phyloP scores from a whole-genome alignment of 2,113 vertebrate genomes.

The Phrynosoma blainvillii region DNA sequence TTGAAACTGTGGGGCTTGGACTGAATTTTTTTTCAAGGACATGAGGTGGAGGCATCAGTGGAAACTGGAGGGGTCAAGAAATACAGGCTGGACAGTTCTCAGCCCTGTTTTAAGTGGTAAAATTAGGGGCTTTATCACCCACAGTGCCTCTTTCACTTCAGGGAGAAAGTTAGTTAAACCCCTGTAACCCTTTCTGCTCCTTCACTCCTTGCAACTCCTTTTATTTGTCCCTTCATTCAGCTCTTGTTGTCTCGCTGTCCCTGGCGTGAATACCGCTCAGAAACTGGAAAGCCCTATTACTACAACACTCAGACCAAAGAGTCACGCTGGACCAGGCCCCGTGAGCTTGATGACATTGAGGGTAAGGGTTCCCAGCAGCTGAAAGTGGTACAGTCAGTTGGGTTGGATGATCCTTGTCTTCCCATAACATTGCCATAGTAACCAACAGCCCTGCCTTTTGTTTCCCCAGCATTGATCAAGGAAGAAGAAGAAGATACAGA shows the following conservation, averaged over 20 bases:
- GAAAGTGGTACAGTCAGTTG: not conserved
- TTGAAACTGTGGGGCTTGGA: too few species aligned
- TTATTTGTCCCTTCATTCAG: not conserved
- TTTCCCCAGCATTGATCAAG: conserved; percentile 29
- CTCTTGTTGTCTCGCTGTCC: conserved; percentile 20
- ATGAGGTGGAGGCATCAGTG: too few species aligned
- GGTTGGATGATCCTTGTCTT: not conserved
- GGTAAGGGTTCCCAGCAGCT: conserved; percentile 1
- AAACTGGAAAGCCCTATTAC: conserved; percentile 34
- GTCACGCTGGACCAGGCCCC: conserved; percentile 35
- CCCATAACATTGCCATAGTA: not conserved
- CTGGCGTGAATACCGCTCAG: conserved; percentile 33
- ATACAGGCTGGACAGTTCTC: too few species aligned
- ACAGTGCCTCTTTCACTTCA: not conserved
- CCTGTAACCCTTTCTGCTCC: not conserved
- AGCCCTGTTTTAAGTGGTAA: not conserved
- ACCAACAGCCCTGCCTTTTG: not conserved
- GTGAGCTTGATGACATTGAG: conserved; percentile 32
- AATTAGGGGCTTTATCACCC: not conserved
- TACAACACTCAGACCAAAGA: conserved; percentile 35
- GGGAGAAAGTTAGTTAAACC: not conserved
- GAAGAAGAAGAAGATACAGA: conserved; percentile 34
- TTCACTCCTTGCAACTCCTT: not conserved
- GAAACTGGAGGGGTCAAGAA: too few species aligned
- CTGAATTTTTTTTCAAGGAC: too few species aligned